These are phyloP conservation scores for Drosophila sulfurigaster DNA, from an alignment of 1,140 invertebrate species.

Conservation along the genomic window DNA sequence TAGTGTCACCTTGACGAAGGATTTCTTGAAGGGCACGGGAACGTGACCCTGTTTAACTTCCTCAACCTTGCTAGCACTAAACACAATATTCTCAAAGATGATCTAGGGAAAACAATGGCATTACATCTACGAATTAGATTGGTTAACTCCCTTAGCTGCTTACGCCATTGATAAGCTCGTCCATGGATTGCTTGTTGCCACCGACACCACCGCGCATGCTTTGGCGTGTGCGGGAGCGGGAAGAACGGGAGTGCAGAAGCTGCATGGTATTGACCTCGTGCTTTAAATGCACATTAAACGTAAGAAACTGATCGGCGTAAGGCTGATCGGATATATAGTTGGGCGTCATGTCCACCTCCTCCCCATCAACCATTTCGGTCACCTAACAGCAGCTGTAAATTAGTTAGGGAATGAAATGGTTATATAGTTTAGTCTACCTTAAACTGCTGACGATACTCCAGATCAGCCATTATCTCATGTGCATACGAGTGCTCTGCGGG, in stretches of 20 bases:
- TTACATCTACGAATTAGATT: no score
- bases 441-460: conserved; percentile 51
- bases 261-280: conserved; percentile 41
- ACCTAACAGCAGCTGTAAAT: conserved; percentile 36
- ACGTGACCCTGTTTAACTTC: neutral
- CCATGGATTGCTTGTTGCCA: conserved; percentile 69
- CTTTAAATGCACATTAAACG: conserved; percentile 41
- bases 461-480: conserved; percentile 33
- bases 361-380: conserved; percentile 34
- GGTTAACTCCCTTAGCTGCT: neutral
- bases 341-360: conserved; percentile 58
- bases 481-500: conserved; percentile 37
- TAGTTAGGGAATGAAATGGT: neutral
- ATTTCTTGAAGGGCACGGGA: conserved; percentile 44
- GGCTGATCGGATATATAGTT: conserved; percentile 24
- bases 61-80: conserved; percentile 10
- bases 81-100: conserved; percentile 54
- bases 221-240: conserved; percentile 45
- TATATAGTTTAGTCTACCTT: conserved; percentile 30
- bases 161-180: conserved; percentile 66
- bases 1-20: conserved; percentile 86
- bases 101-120: conserved; percentile 30
- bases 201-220: conserved; percentile 59
- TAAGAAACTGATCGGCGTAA: conserved; percentile 42
- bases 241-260: neutral